Base-by-base conservation (phyloP, 1,140 invertebrate species). In the Battus philenor region DNA sequence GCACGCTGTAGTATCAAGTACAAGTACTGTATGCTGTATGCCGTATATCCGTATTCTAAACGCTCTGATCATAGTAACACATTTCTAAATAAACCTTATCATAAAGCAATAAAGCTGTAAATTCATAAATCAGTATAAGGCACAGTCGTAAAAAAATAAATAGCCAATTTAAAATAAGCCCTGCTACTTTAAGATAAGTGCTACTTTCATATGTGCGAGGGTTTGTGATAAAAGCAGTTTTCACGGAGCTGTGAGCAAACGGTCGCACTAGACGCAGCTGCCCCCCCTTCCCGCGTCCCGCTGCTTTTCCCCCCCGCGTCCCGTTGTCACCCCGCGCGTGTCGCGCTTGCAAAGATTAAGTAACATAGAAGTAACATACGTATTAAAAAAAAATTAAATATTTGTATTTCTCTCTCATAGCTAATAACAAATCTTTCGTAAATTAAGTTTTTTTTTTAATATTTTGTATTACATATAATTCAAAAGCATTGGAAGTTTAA, bases 221-320 rank as follows among this genome's bases (percentile, higher is more conserved):
- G 46, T 46, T 39, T 58, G 43, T 58, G 59, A 74, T 68, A 70
- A 69, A 73, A 73, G 64, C 68, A 68, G 61, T 76, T 74, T 82
- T 78, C 68, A 73, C 62, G 61, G 68, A 68, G 69, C 62, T 64
- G 59, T 59, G 64, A 73, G 63, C 68, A 55, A 62, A 47, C 51
- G 66, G 69, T 63, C 67, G 64, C 71, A 74, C 74, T 79, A 80
- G 79, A 80, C 76, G 73, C 76, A 80, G 72, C 76, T 75, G 70
- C 69, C 72, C 53, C 44, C 60, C 24, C 60, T 59, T 61, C 60
- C 38, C 64, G 41, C 47, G 39, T 54, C 67, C 50, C 64, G 5
- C 10, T 43, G 10, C 39, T 52, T 24, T 33, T 9, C 48, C 49
- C 44, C 59, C 59, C 59, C 64, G 38, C 67, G 9, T 47, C 32